Percentiles rank a stretch among this genome's conserved stretches.
Evolutionary conservation across 2,888 invertebrate species (phyloP).

Genomic region (Plutella xylostella): DNA sequence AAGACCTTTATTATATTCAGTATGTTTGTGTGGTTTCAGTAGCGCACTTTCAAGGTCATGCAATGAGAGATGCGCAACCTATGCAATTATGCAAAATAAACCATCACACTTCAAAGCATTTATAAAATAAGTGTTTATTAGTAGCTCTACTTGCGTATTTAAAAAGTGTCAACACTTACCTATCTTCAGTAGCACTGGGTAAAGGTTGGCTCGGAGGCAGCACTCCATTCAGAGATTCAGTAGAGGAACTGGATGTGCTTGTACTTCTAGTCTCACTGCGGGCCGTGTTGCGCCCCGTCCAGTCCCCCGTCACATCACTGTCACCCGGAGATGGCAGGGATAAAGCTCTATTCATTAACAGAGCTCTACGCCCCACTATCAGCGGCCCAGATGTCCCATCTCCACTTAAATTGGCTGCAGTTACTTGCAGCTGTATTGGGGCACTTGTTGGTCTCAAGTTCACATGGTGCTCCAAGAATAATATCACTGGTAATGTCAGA

Average conservation of each 20-base stretch:
- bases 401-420: constrained; percentile 53
- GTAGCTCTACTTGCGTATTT: too few relatives aligned
- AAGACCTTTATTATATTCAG: too few relatives aligned
- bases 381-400: constrained; percentile 53
- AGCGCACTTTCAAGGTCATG: too few relatives aligned
- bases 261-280: constrained; percentile 46
- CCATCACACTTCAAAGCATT: too few relatives aligned
- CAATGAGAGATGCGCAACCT: too few relatives aligned
- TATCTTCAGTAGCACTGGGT: constrained; percentile 39
- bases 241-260: constrained; percentile 52
- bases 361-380: constrained; percentile 51
- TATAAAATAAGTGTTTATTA: too few relatives aligned
- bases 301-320: constrained; percentile 50
- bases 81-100: too few relatives aligned
- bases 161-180: too few relatives aligned
- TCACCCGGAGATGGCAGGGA: constrained; percentile 57
- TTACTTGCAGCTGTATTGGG: constrained; percentile 59
- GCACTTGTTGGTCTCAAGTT: constrained; percentile 59
- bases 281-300: constrained; percentile 48
- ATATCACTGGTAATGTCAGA: constrained; percentile 55
- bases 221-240: constrained; percentile 43
- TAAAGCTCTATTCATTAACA: constrained; percentile 54
- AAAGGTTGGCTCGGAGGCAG: constrained; percentile 29
- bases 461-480: constrained; percentile 57
- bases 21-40: too few relatives aligned